Evolutionary conservation across 2,113 vertebrate genomes (phyloP).

Genomic region (Asarcornis scutulata): DNA sequence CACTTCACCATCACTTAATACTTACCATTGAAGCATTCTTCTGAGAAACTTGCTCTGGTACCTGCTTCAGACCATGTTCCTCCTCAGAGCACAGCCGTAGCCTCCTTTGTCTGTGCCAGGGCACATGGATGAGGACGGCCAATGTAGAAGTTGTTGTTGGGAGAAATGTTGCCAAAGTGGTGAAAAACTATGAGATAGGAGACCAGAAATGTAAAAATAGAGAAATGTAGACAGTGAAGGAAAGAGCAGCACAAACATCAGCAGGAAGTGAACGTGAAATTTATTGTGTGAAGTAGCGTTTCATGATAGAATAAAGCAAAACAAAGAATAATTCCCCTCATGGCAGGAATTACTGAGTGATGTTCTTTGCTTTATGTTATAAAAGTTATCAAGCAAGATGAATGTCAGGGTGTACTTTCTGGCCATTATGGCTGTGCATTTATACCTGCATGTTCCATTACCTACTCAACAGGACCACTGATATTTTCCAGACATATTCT

Average conservation of each 20-base stretch:
- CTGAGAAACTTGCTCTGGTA: background rate
- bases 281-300: background rate
- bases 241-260: background rate
- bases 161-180: background rate
- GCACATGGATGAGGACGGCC: background rate
- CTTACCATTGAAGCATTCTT: background rate
- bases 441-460: conserved; percentile 4
- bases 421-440: background rate
- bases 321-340: background rate
- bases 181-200: background rate
- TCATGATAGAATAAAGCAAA: background rate
- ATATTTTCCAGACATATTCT: background rate
- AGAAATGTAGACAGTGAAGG: background rate
- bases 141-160: background rate
- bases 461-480: background rate
- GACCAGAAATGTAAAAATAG: background rate
- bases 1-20: background rate
- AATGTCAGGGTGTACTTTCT: background rate
- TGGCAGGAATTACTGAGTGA: background rate
- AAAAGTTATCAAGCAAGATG: background rate
- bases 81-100: background rate
- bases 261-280: background rate
- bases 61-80: background rate
- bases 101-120: background rate
- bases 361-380: background rate